Evolutionary conservation across 2,113 vertebrate genomes (phyloP).

Genomic region (Electrona antarctica): DNA sequence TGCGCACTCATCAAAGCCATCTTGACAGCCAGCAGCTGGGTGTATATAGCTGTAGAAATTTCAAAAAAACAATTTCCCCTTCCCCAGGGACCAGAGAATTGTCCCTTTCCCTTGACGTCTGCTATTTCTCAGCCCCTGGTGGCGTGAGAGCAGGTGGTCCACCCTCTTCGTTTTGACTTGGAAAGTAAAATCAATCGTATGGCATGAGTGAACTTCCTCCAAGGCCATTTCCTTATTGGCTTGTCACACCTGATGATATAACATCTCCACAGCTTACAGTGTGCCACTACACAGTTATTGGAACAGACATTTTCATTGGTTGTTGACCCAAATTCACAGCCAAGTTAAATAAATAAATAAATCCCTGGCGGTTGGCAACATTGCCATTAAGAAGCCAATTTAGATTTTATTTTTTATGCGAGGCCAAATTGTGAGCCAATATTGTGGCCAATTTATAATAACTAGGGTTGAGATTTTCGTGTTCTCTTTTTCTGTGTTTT

Average conservation of each 20-base stretch:
- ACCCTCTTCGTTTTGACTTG: neutral
- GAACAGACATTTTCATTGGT: slow-evolving; percentile 1
- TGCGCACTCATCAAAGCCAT: too few species aligned
- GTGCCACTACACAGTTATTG: neutral
- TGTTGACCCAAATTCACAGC: slow-evolving; percentile 25
- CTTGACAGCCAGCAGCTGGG: too few species aligned
- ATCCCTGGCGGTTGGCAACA: slow-evolving; percentile 28
- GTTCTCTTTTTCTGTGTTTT: neutral
- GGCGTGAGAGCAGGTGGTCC: neutral
- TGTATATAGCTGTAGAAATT: too few species aligned
- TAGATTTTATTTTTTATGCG: neutral
- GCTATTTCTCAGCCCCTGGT: too few species aligned
- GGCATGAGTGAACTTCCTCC: neutral
- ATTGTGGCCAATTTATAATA: neutral
- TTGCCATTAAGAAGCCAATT: slow-evolving; percentile 2
- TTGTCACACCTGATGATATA: neutral
- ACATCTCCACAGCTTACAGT: neutral
- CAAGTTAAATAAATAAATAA: slow-evolving; percentile 3
- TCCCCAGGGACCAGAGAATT: too few species aligned
- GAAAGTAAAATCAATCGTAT: neutral
- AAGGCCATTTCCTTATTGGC: slow-evolving; percentile 6
- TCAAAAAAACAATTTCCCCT: too few species aligned
- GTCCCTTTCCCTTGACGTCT: too few species aligned
- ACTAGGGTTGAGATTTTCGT: slow-evolving; percentile 12
- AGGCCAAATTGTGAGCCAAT: too few species aligned